These are phyloP conservation scores for Melanotaenia duboulayi DNA, from an alignment of 2,113 vertebrate genomes.

Conservation along the genomic window DNA sequence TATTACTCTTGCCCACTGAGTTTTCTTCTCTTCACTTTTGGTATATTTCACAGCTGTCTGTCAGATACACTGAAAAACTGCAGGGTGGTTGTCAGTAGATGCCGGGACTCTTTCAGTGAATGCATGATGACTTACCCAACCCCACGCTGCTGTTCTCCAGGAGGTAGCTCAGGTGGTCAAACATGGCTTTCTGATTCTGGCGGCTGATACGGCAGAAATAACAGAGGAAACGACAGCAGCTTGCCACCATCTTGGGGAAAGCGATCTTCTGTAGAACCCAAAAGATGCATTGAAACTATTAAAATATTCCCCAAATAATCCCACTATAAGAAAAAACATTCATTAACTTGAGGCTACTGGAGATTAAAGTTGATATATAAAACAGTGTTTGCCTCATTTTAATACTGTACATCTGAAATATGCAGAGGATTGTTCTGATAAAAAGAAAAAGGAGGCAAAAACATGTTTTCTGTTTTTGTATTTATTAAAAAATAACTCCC, in stretches of 20 bases:
- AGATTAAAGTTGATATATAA: no score
- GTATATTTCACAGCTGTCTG: neutral
- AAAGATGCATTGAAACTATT: neutral
- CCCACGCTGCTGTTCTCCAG: slow-evolving; percentile 98
- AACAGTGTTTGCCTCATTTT: no score
- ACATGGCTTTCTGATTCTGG: slow-evolving; percentile 99
- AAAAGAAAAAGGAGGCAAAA: neutral
- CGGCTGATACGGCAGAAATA: slow-evolving; percentile 99
- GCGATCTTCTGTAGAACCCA: slow-evolving; percentile 85
- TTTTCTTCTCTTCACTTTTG: neutral
- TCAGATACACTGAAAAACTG: neutral
- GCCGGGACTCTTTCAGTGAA: neutral
- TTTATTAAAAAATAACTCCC: no score
- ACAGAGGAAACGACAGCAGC: slow-evolving; percentile 97
- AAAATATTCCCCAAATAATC: neutral
- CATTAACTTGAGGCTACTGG: no score
- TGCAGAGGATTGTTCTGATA: neutral
- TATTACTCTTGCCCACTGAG: neutral
- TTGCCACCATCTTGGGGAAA: slow-evolving; percentile 98
- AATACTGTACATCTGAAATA: no score
- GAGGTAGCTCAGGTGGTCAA: slow-evolving; percentile 96
- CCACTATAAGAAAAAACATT: no score
- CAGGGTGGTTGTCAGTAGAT: neutral
- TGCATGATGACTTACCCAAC: slow-evolving; percentile 82
- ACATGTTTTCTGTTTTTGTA: no score